A percentile compares a stretch with the other conserved stretches of the same genome.
Conservation (phyloP, 1,140 invertebrate genomes). For the Cheumatopsyche charites region DNA sequence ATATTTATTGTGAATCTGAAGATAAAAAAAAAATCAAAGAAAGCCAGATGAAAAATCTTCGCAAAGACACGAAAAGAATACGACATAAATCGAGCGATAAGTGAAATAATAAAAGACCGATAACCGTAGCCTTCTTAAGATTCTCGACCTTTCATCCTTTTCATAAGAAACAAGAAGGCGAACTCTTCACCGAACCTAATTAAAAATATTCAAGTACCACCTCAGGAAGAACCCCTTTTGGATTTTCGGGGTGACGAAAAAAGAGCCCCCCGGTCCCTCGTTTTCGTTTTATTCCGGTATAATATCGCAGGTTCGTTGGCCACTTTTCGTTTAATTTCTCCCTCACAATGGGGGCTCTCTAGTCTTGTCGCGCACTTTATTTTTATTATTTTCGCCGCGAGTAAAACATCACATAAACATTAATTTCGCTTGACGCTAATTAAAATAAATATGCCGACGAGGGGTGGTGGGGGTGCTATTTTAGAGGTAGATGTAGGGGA, state of each 20-base stretch:
- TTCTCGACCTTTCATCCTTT: background rate
- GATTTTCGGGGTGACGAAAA: too few species aligned
- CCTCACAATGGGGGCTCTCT: background rate
- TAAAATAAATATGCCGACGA: conserved; percentile 37
- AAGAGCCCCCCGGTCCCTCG: background rate
- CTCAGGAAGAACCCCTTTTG: background rate
- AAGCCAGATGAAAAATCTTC: too few species aligned
- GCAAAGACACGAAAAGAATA: background rate
- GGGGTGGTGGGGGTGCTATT: background rate
- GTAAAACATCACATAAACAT: conserved; percentile 38
- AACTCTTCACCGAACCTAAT: conserved; percentile 12
- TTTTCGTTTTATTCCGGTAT: conserved; percentile 6
- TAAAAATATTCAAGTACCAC: conserved; percentile 2
- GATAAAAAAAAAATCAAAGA: too few species aligned
- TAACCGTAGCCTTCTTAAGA: too few species aligned
- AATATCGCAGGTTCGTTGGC: background rate
- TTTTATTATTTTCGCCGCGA: conserved; percentile 24
- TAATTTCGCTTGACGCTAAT: conserved; percentile 37
- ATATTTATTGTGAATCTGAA: background rate
- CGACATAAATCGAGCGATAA: background rate
- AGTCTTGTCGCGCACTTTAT: conserved; percentile 12
- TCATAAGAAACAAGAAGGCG: background rate
- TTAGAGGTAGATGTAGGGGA: too few species aligned
- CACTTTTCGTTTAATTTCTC: conserved; percentile 11
- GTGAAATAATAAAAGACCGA: background rate